These are phyloP conservation scores for Trichacis sp. DNA, from an alignment of 2,888 invertebrate genomes.

Conservation along the genomic window DNA sequence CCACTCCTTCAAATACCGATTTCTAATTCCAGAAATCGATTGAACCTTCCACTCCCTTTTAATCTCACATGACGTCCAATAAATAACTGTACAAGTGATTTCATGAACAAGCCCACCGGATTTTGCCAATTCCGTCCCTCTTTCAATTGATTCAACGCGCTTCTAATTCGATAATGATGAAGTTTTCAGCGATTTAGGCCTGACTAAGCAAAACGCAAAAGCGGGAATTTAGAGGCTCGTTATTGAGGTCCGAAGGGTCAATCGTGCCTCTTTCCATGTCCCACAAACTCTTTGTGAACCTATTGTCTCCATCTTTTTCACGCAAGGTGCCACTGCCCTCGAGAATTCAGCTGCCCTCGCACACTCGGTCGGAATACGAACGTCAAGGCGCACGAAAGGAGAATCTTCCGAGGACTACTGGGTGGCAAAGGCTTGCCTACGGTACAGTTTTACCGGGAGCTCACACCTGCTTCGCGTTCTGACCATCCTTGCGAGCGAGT, in stretches of 20 bases:
- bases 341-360: constrained; percentile 59
- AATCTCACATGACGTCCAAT: too few relatives aligned
- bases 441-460: constrained; percentile 58
- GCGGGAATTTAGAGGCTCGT: constrained; percentile 9
- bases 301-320: constrained; percentile 14
- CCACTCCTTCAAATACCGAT: too few relatives aligned
- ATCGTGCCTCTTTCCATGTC: constrained; percentile 18
- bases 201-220: constrained; percentile 16
- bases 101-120: too few relatives aligned
- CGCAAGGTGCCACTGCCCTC: constrained; percentile 55
- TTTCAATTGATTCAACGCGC: constrained; percentile 26
- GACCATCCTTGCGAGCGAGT: constrained; percentile 19
- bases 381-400: constrained; percentile 46
- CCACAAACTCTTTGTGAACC: constrained; percentile 1
- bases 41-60: too few relatives aligned
- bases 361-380: constrained; percentile 31
- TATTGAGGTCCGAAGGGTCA: neutral
- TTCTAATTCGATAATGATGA: constrained; percentile 21
- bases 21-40: too few relatives aligned
- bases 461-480: constrained; percentile 34
- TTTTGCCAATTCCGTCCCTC: constrained; percentile 8
- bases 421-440: constrained; percentile 58
- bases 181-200: constrained; percentile 11
- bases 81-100: too few relatives aligned
- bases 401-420: constrained; percentile 56